Base-by-base conservation (phyloP, 53 echinoderm and acorn worm species). In the Echinarachnius parma region DNA sequence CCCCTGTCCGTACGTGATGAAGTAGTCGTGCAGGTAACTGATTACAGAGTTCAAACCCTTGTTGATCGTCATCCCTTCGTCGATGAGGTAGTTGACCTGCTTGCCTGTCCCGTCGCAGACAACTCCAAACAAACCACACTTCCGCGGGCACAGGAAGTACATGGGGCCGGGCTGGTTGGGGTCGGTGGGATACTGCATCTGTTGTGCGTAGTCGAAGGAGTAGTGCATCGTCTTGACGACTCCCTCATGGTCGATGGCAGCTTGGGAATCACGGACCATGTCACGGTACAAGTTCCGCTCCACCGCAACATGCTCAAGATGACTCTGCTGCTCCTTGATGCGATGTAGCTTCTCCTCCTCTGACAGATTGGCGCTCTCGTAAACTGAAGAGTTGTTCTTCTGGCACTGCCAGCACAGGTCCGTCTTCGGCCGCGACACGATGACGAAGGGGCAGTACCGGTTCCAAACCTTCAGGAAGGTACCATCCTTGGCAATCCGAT, bases 71-170 rank as follows among this genome's bases (percentile, higher is more conserved):
- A n/a, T n/a, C n/a, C n/a, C n/a, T n/a, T n/a, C n/a, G n/a, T n/a
- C n/a, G n/a, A n/a, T n/a, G n/a, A n/a, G n/a, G n/a, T 81, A 90
- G 62, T 90, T 90, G 2, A 84, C 80, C 44, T 89, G 85, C 19
- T 59, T 8, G 0, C 36, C 37, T 0, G 77, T 46, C 0, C 61
- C 84, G 35, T 89, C 84, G 48, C 81, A 84, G 44, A 48, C 62
- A 1, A 89, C 35, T 0, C 84, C 84, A 72, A 81, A 89, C 14
- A 84, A 55, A 0, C 84, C 84, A 36, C 66, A 69, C 34, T 89
- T 84, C 18, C 88, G 57, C 0, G 82, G 78, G 5, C 59, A 56
- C 25, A 75, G 28, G 48, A 83, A 87, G 31, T 84, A 89, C 24
- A 84, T 62, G 1, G 81, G 84, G 18, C 84, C 81, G 4, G 84